Base-by-base conservation (phyloP, 2,888 invertebrate species). In the Perizoma flavofasciatum region DNA sequence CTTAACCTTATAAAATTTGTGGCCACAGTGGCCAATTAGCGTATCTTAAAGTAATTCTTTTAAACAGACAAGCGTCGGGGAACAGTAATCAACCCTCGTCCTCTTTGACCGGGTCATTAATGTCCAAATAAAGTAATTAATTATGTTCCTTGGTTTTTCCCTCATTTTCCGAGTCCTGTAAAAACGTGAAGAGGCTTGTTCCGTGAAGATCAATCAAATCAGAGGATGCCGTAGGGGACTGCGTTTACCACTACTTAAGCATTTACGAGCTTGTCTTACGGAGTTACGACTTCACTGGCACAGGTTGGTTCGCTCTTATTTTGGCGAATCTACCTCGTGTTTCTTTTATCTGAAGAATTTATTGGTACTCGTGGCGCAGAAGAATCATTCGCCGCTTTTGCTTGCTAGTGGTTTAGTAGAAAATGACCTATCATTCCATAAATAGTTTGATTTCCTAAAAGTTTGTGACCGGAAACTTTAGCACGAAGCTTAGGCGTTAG, bases 71-170 rank as follows among this genome's bases (percentile, higher is more conserved):
- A 67, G 73, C 77, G 74, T 78, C 78, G 75, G 73, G 51, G 81
- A 86, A 83, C 81, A 86, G 84, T 82, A 88, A 87, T 86, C 83
- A 85, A 87, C 88, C 87, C 84, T 85, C 85, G 81, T 86, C 78
- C 45, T 53, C 82, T 82, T 84, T 83, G 86, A 84, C 82, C 79
- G 76, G 82, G 85, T 87, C 90, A 87, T 90, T 90, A 90, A 90
- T 90, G 89, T 90, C 89, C 85, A 87, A 90, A 91, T 89, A 87
- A 89, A 88, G 89, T 88, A 90, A 91, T 92, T 91, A 89, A 89
- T 90, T 89, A 88, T 83, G 85, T 84, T 86, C 75, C 78, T 72
- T 74, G 81, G 83, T 87, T 88, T 85, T 89, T 86, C 80, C 82
- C 85, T 85, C 79, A 83, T 88, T 89, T 86, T 84, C 83, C 84